Base-by-base conservation (phyloP, 2,888 invertebrate species). In the Luperina testacea region DNA sequence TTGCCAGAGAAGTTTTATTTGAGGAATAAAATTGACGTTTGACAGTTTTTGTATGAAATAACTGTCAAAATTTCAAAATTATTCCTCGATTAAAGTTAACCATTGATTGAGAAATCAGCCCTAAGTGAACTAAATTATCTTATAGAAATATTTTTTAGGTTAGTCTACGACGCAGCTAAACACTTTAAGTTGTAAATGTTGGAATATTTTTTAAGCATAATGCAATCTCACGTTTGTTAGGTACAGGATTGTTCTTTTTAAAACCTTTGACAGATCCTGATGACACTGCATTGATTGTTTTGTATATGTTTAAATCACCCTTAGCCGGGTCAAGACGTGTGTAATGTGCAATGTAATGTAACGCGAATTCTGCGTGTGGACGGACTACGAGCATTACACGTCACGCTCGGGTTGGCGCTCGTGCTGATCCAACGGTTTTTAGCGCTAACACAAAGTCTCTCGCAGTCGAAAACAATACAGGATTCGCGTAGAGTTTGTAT, bases 101-200 rank as follows among this genome's bases (percentile, higher is more conserved):
- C 7, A 42, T 42, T 42, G 42, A 42, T 42, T 42, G 42, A 7
- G 7, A 42, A 42, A 6, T 42, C 42, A 42, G 42, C 42, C 42
- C 32, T 32, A 32, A 32, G 51, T 61, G 7, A 61, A 53, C 3
- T 82, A 45, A 75, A 68, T 82, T 51, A 72, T 73, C 9, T 2
- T 32, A 48, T 15, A 70, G 2, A 24, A 32, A 51, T 51, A 48
- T 27, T 53, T n/a, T 24, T 13, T 57, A 57, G 4, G 4, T 32
- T 48, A n/a, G 24, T 45, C n/a, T 48, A 11, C 51, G 20, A 78
- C 2, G 70, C 78, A 83, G 72, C 77, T 82, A 74, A 61, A 42
- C 38, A 15, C 59, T 63, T 27, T 57, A 53, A 38, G 20, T 67
- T 57, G 11, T 45, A 11, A 20, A 15, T 51, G 45, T 77, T 76